Evolutionary conservation across 2,797 vertebrate genomes (phyloP).

Genomic region (Vipera ursinii): DNA sequence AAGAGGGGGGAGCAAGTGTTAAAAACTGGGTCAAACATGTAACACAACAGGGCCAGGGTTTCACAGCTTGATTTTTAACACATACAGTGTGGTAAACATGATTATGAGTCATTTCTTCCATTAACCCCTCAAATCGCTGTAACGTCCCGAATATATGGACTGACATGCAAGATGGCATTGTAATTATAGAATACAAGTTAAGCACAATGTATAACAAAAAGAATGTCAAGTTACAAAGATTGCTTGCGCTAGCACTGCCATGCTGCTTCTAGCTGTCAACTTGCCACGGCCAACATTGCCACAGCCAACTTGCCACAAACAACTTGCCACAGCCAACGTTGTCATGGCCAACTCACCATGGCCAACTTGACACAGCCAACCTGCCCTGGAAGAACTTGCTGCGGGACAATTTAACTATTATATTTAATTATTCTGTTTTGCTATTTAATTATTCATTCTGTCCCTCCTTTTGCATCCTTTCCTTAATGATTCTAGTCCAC

Average conservation of each 20-base stretch:
- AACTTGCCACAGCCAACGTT: no score
- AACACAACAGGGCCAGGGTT: background rate
- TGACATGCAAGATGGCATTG: background rate
- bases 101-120: background rate
- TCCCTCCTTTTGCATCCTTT: no score
- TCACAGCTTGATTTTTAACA: background rate
- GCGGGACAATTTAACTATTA: no score
- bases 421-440: no score
- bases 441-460: no score
- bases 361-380: no score
- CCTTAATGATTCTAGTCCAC: no score
- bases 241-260: no score
- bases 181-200: background rate
- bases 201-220: background rate
- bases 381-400: no score
- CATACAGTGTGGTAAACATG: background rate
- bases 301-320: no score
- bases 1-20: background rate
- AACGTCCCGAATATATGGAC: background rate
- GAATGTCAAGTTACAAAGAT: background rate
- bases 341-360: no score
- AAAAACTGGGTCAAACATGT: background rate
- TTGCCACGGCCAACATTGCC: fast-evolving
- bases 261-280: no score
- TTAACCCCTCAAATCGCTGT: background rate